These are phyloP conservation scores for Dysidea cf. avara DNA, from an alignment of 37 sponge, comb jelly and placozoan species.

Conservation along the genomic window DNA sequence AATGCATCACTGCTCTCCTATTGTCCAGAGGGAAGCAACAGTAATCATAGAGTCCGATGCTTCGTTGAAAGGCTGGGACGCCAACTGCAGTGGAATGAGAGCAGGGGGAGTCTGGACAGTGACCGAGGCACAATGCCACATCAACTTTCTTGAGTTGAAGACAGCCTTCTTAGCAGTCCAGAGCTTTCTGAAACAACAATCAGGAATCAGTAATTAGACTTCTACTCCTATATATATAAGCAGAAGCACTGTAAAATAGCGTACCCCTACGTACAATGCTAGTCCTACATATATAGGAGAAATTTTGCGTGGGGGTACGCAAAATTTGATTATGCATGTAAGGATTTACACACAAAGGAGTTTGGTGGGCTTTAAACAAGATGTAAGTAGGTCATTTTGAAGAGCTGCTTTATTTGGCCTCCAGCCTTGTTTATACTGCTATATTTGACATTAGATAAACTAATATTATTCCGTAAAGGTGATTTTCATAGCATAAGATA, in stretches of 20 bases:
- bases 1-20: background rate
- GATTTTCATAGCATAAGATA: too few species aligned
- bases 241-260: too few species aligned
- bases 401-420: too few species aligned
- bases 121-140: background rate
- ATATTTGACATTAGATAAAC: slow-evolving; percentile 6
- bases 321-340: too few species aligned
- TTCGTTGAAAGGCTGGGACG: slow-evolving; percentile 29
- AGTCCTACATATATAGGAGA: too few species aligned
- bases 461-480: too few species aligned
- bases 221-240: slow-evolving; percentile 13
- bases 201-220: background rate
- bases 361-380: slow-evolving; percentile 22
- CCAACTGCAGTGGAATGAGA: slow-evolving; percentile 1
- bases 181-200: slow-evolving; percentile 6
- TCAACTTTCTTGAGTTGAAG: slow-evolving; percentile 18
- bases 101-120: slow-evolving; percentile 23
- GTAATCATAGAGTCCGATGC: slow-evolving; percentile 30
- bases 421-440: slow-evolving; percentile 9
- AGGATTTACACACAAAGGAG: too few species aligned
- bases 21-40: background rate
- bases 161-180: slow-evolving; percentile 31
- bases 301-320: too few species aligned
- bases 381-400: slow-evolving; percentile 33
- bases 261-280: too few species aligned